Evolutionary conservation across 2,888 invertebrate species (phyloP).

Genomic region (Luperina nickerlii): DNA sequence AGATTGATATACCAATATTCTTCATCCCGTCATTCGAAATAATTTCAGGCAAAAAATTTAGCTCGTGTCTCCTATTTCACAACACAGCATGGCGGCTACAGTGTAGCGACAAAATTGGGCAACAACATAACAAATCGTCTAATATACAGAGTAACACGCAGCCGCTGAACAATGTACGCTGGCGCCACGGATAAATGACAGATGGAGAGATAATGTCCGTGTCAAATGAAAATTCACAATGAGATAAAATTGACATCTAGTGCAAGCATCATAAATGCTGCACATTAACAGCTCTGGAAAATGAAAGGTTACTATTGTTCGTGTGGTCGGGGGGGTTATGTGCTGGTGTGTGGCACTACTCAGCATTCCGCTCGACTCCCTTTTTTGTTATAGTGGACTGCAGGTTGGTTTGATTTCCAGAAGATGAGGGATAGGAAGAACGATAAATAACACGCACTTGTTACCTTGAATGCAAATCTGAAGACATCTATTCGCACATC

Average conservation of each 20-base stretch:
- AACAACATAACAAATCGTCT: constrained; percentile 66
- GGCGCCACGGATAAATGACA: constrained; percentile 29
- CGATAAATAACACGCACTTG: no score
- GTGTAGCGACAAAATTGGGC: constrained; percentile 60
- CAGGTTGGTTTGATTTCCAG: no score
- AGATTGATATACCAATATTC: constrained; percentile 35
- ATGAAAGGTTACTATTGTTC: background rate
- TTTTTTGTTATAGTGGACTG: no score
- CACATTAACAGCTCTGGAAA: background rate
- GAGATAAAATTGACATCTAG: background rate
- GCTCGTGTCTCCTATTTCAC: constrained; percentile 37
- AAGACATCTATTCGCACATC: no score
- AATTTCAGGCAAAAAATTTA: constrained; percentile 45
- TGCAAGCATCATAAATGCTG: no score
- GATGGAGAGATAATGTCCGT: constrained; percentile 42
- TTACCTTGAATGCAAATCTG: no score
- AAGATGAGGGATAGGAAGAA: no score
- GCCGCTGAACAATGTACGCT: constrained; percentile 64
- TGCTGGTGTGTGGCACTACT: no score
- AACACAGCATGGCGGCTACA: constrained; percentile 36
- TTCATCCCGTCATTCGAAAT: constrained; percentile 35
- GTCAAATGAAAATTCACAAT: constrained; percentile 1
- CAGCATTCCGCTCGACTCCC: no score
- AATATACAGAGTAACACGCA: constrained; percentile 67
- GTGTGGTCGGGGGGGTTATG: no score